These are phyloP conservation scores for Trematocara macrostoma DNA, from an alignment of 2,113 vertebrate species.

Conservation along the genomic window DNA sequence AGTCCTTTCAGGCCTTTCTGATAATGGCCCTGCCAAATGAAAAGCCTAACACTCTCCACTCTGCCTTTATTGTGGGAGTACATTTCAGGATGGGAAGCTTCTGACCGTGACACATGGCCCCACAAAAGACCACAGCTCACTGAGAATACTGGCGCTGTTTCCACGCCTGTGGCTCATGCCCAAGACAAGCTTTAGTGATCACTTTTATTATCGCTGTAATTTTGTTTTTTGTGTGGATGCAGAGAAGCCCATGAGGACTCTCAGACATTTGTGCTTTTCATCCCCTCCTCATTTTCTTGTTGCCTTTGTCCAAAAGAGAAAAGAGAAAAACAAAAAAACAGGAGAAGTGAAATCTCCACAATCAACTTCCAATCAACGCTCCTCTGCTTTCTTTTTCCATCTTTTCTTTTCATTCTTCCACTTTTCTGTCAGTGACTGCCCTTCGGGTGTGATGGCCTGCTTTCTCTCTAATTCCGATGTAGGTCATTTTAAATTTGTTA, in stretches of 20 bases:
- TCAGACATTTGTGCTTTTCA: neutral
- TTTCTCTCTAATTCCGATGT: conserved; percentile 82
- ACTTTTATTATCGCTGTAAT: conserved; percentile 89
- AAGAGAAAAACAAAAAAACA: conserved; percentile 63
- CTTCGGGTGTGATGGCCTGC: conserved; percentile 59
- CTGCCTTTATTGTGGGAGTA: conserved; percentile 70
- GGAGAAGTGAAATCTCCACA: conserved; percentile 80
- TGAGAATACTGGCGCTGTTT: conserved; percentile 74
- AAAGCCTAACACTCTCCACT: conserved; percentile 84
- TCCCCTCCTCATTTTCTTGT: neutral
- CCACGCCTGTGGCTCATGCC: conserved; percentile 83
- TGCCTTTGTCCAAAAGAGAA: conserved; percentile 56
- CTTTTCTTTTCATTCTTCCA: conserved; percentile 14
- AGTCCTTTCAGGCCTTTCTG: conserved; percentile 80
- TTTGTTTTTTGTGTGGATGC: conserved; percentile 80
- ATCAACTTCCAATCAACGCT: conserved; percentile 80
- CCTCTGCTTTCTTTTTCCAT: conserved; percentile 12
- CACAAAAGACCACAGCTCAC: conserved; percentile 82
- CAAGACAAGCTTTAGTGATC: conserved; percentile 84
- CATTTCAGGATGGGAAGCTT: conserved; percentile 74
- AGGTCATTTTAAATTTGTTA: conserved; percentile 84
- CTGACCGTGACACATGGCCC: conserved; percentile 80
- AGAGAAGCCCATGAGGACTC: conserved; percentile 80
- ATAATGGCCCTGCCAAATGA: conserved; percentile 64
- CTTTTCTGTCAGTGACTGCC: neutral